Evolutionary conservation across 1,140 invertebrate genomes (phyloP).

Genomic region (Tetranychus urticae): DNA sequence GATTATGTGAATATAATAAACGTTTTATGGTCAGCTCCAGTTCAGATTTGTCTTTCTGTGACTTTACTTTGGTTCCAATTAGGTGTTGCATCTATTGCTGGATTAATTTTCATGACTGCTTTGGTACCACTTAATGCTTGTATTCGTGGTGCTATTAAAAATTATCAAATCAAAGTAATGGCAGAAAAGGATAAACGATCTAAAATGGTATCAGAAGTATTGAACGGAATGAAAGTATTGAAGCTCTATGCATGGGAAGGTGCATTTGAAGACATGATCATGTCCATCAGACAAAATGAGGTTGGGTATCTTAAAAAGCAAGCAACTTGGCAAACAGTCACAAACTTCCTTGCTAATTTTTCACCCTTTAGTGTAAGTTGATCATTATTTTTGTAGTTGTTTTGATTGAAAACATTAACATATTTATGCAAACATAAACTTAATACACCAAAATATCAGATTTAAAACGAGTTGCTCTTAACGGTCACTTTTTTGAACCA

Average conservation of each 20-base stretch:
- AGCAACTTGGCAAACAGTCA: background rate
- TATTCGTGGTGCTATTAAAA: slow-evolving; percentile 21
- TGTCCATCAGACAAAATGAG: background rate
- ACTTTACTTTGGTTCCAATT: slow-evolving; percentile 25
- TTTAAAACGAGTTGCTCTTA: background rate
- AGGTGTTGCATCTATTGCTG: slow-evolving; percentile 43
- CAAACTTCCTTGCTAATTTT: slow-evolving; percentile 4
- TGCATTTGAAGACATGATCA: slow-evolving; percentile 12
- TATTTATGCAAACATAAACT: no score
- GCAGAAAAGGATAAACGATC: slow-evolving; percentile 19
- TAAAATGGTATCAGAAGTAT: slow-evolving; percentile 20
- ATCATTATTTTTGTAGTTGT: background rate
- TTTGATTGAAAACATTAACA: slow-evolving; percentile 9
- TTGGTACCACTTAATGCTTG: slow-evolving; percentile 25
- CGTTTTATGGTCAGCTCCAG: slow-evolving; percentile 18
- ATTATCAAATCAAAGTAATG: slow-evolving; percentile 22
- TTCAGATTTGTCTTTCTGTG: slow-evolving; percentile 20
- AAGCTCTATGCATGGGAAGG: slow-evolving; percentile 16
- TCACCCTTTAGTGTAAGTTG: slow-evolving; percentile 16
- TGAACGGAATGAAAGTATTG: slow-evolving; percentile 19
- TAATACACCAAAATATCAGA: no score
- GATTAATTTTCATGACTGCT: slow-evolving; percentile 63
- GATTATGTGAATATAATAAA: slow-evolving; percentile 13
- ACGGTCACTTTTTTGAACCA: no score
- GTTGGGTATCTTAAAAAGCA: background rate